These are phyloP conservation scores for Anguilla pacifica DNA, from an alignment of 2,797 vertebrate genomes.

Conservation along the genomic window DNA sequence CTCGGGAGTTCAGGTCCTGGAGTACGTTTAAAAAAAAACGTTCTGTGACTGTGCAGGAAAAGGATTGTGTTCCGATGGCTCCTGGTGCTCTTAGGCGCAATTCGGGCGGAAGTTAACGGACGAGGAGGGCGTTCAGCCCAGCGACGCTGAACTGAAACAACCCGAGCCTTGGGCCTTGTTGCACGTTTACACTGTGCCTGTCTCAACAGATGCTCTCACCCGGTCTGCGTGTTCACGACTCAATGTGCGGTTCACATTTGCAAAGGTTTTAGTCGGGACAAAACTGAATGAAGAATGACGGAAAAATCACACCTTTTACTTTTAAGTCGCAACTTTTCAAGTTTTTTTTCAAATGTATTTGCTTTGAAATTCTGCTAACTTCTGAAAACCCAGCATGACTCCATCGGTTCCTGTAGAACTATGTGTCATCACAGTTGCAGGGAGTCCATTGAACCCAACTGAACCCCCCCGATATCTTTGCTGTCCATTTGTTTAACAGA, in stretches of 20 bases:
- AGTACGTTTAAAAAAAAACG: not conserved
- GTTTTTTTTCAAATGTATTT: not conserved
- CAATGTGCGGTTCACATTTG: not conserved
- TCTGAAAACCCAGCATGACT: not conserved
- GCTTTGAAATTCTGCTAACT: not conserved
- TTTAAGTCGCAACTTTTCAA: too few species aligned
- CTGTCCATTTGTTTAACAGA: not conserved
- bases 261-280: not conserved
- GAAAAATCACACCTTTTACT: not conserved
- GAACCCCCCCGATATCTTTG: not conserved
- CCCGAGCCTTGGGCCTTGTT: not conserved
- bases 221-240: not conserved
- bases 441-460: not conserved
- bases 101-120: not conserved
- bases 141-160: not conserved
- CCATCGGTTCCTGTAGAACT: not conserved
- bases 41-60: not conserved
- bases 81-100: not conserved
- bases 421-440: not conserved
- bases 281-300: not conserved
- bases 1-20: not conserved
- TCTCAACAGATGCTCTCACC: not conserved
- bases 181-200: not conserved
- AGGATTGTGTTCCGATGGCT: not conserved
- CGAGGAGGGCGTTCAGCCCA: not conserved